Conservation (phyloP, 1,140 invertebrate species). For the Hylyphantes graminicola region DNA sequence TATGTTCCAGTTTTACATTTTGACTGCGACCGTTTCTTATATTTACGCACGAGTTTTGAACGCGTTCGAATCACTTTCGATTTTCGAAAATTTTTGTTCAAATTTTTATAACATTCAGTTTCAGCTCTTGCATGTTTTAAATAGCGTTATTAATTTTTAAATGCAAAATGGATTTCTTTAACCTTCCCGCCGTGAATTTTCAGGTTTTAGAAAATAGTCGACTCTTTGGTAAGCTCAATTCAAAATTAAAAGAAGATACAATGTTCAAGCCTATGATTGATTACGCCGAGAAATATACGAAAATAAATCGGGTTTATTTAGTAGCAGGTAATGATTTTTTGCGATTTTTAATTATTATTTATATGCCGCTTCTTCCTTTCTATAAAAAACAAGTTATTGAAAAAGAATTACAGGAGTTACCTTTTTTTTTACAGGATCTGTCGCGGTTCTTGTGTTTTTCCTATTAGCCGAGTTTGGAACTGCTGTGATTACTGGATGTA, state of each 20-base stretch:
- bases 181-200: not conserved
- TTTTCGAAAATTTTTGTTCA: not conserved
- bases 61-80: too few relatives aligned
- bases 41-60: too few relatives aligned
- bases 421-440: not conserved
- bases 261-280: conserved; percentile 34
- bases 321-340: not conserved
- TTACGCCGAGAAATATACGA: conserved; percentile 23
- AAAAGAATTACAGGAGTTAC: not conserved
- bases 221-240: not conserved
- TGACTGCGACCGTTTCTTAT: too few relatives aligned
- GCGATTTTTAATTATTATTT: not conserved
- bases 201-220: not conserved
- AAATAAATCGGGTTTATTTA: conserved; percentile 35
- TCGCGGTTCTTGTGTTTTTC: not conserved
- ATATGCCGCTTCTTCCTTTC: not conserved
- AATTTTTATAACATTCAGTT: not conserved
- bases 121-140: not conserved
- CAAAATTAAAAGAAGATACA: conserved; percentile 10
- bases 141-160: not conserved
- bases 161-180: not conserved
- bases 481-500: not conserved
- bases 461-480: conserved; percentile 26
- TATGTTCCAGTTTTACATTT: too few relatives aligned
- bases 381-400: too few relatives aligned